phyloP scores from a whole-genome alignment of 2,113 vertebrate genomes.

The Arizona elegans region DNA sequence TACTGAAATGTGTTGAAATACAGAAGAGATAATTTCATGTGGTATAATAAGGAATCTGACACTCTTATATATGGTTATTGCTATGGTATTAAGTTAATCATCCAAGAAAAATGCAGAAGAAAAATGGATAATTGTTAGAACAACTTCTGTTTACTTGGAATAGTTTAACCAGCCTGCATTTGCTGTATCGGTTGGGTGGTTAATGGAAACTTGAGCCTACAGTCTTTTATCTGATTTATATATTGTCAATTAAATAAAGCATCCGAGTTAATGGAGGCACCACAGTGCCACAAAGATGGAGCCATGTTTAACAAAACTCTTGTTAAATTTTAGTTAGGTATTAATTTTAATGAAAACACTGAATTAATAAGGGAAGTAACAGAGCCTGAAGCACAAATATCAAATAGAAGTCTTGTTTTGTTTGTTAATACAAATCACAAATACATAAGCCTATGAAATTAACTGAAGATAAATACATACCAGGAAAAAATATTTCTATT shows the following conservation, averaged over 20 bases:
- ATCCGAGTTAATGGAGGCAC: conserved; percentile 40
- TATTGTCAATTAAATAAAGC: conserved; percentile 36
- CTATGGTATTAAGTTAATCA: conserved; percentile 53
- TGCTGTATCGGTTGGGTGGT: conserved; percentile 24
- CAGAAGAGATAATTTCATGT: conserved; percentile 52
- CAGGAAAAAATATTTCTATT: background rate
- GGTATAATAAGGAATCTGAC: conserved; percentile 57
- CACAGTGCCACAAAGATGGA: conserved; percentile 28
- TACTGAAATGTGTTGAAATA: conserved; percentile 44
- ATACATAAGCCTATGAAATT: background rate
- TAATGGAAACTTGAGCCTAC: conserved; percentile 43
- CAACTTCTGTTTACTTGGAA: conserved; percentile 42
- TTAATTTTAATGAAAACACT: conserved; percentile 38
- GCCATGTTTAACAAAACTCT: conserved; percentile 31
- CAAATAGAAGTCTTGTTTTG: background rate
- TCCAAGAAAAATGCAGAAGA: conserved; percentile 26
- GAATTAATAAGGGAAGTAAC: background rate
- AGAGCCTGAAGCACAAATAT: background rate
- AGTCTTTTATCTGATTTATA: conserved; percentile 44
- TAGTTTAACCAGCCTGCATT: conserved; percentile 40
- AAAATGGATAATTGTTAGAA: conserved; percentile 40
- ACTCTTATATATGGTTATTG: conserved; percentile 41
- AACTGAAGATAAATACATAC: background rate
- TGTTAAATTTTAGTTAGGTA: conserved; percentile 23
- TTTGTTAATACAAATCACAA: background rate